Evolutionary conservation across 2,888 invertebrate species (phyloP).

Genomic region (Uropetala carovei): DNA sequence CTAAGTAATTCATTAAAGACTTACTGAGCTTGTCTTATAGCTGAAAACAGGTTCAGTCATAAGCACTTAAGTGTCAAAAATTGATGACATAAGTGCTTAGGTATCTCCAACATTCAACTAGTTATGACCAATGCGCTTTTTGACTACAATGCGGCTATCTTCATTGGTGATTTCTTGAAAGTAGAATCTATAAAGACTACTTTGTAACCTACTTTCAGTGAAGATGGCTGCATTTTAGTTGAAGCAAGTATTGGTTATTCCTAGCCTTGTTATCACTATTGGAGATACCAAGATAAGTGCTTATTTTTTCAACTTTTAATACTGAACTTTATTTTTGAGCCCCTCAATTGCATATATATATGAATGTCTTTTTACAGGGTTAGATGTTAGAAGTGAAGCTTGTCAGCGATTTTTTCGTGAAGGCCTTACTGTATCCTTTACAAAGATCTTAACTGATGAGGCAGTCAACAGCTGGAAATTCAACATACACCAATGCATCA

Average conservation of each 20-base stretch:
- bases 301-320: background rate
- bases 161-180: too few relatives aligned
- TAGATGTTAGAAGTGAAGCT: slow-evolving; percentile 91
- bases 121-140: too few relatives aligned
- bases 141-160: too few relatives aligned
- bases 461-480: slow-evolving; percentile 98
- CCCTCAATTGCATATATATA: background rate
- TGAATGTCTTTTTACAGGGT: slow-evolving; percentile 78
- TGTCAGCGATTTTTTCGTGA: slow-evolving; percentile 97
- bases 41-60: too few relatives aligned
- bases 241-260: background rate
- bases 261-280: background rate
- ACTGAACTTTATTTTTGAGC: background rate
- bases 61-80: too few relatives aligned
- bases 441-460: slow-evolving; percentile 97
- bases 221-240: background rate
- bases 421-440: slow-evolving; percentile 94
- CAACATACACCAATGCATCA: slow-evolving; percentile 96
- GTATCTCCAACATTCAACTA: too few relatives aligned
- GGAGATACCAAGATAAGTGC: background rate
- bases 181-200: too few relatives aligned
- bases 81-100: too few relatives aligned
- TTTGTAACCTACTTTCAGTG: background rate
- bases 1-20: too few relatives aligned
- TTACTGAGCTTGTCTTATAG: too few relatives aligned